These are phyloP conservation scores for Spheniscus mendiculus DNA, from an alignment of 2,113 vertebrate genomes.

Conservation along the genomic window DNA sequence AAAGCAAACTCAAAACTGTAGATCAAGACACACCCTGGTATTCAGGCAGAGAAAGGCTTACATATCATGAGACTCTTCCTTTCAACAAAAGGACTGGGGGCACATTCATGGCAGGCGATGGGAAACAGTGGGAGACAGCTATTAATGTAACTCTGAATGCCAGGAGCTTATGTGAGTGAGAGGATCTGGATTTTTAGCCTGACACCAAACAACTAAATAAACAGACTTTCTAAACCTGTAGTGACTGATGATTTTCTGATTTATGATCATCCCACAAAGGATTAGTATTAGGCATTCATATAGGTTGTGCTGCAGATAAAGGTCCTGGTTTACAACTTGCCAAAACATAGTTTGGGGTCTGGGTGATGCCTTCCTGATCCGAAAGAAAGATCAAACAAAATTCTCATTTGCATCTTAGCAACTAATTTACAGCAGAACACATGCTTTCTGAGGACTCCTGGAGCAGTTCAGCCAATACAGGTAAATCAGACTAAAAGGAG, in stretches of 20 bases:
- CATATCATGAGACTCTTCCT: neutral
- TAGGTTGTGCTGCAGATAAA: neutral
- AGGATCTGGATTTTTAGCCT: neutral
- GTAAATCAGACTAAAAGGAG: neutral
- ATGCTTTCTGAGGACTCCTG: rapidly evolving
- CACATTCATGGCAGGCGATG: neutral
- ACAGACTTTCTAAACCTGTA: neutral
- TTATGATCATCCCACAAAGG: neutral
- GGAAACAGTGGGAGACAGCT: neutral
- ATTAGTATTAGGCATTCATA: neutral
- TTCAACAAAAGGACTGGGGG: neutral
- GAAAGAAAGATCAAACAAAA: neutral
- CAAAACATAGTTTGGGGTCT: neutral
- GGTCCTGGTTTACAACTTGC: neutral
- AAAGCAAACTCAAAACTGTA: neutral
- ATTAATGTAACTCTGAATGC: neutral
- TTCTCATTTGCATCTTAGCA: neutral
- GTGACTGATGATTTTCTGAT: neutral
- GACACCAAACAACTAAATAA: neutral
- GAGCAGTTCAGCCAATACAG: neutral
- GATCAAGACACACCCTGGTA: neutral
- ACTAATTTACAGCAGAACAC: neutral
- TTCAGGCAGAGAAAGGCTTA: neutral
- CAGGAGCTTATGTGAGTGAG: neutral
- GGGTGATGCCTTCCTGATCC: neutral